These are phyloP conservation scores for Dryobates pubescens DNA, from an alignment of 2,797 vertebrate species.

Conservation along the genomic window DNA sequence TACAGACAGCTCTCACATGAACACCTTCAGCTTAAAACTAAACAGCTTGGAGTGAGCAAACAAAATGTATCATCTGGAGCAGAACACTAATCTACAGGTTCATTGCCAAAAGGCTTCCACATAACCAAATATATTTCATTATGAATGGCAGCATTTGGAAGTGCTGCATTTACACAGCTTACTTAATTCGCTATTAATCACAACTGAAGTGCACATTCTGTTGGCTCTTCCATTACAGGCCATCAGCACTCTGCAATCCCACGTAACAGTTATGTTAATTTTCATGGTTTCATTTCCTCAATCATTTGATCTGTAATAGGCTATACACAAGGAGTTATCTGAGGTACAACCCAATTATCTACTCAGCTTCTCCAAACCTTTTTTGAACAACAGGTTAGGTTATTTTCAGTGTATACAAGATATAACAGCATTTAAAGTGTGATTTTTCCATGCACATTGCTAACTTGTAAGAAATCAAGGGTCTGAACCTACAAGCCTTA, in stretches of 20 bases:
- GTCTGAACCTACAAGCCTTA: neutral
- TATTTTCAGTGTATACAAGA: neutral
- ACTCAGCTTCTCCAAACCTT: neutral
- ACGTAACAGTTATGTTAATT: neutral
- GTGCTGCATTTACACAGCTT: neutral
- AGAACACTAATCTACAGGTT: neutral
- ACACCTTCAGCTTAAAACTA: neutral
- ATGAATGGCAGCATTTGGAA: neutral
- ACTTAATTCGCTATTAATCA: neutral
- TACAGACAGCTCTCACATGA: neutral
- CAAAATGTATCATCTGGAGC: rapidly evolving
- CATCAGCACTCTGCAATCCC: neutral
- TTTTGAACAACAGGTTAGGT: neutral
- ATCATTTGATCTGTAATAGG: neutral
- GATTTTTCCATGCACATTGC: neutral
- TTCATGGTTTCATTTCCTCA: conserved; percentile 25
- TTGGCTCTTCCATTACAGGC: conserved; percentile 11
- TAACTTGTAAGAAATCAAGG: neutral
- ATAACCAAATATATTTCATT: neutral
- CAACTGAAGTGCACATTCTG: neutral
- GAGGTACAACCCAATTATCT: neutral
- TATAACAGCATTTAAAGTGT: neutral
- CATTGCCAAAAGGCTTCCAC: neutral
- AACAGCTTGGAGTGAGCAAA: neutral
- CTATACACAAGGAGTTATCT: neutral